Percentiles rank a stretch among this genome's conserved stretches.
These are phyloP conservation scores for Vesta saturnalis DNA, from an alignment of 2,888 invertebrate species.

Conservation along the genomic window DNA sequence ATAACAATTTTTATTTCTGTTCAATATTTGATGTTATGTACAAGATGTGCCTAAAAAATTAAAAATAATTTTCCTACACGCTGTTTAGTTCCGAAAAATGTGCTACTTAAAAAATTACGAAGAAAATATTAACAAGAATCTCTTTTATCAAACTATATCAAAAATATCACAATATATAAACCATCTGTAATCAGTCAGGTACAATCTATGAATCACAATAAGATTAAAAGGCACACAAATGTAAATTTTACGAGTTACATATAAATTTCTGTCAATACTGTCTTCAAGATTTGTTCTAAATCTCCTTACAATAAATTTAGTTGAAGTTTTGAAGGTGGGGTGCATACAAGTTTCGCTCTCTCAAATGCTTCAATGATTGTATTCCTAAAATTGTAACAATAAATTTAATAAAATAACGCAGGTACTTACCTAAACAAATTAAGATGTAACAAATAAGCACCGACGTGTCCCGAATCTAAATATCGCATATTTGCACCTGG, in stretches of 20 bases:
- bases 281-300: background rate
- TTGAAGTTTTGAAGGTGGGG: background rate
- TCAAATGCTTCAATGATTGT: constrained; percentile 27
- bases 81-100: too few species aligned
- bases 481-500: constrained; percentile 90
- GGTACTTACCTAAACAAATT: constrained; percentile 81
- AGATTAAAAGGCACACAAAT: constrained; percentile 14
- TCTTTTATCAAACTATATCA: background rate
- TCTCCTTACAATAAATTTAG: background rate
- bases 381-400: constrained; percentile 15
- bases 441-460: constrained; percentile 88
- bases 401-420: constrained; percentile 3
- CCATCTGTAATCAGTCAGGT: constrained; percentile 5
- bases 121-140: background rate
- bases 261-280: constrained; percentile 4
- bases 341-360: constrained; percentile 13
- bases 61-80: too few species aligned
- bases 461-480: constrained; percentile 89
- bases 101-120: background rate
- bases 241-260: background rate
- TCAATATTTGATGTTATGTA: too few species aligned
- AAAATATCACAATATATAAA: constrained; percentile 14
- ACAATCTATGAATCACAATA: background rate
- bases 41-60: too few species aligned
- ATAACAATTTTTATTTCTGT: too few species aligned